Evolutionary conservation across 2,797 vertebrate species (phyloP).

Genomic region (Intellagama lesueurii): DNA sequence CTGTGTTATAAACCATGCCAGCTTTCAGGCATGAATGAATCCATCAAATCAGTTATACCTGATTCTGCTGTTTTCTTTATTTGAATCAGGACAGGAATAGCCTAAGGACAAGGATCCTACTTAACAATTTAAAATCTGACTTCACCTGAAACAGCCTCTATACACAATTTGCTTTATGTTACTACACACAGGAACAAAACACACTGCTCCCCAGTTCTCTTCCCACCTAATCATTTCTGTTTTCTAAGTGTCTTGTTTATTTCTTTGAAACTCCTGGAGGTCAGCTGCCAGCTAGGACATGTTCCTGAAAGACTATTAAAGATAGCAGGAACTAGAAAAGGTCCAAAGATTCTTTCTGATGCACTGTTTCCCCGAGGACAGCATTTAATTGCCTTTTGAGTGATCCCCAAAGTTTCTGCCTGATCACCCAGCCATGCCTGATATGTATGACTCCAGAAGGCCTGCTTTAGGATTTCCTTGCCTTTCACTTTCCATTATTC

Average conservation of each 20-base stretch:
- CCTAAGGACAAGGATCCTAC: background rate
- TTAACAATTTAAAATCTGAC: background rate
- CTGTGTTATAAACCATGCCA: background rate
- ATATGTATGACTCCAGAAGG: conserved; percentile 45
- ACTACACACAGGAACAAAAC: fast-evolving
- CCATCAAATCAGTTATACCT: background rate
- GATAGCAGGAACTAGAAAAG: conserved; percentile 45
- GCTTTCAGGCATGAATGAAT: conserved; percentile 1
- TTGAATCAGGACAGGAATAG: background rate
- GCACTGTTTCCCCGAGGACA: conserved; percentile 49
- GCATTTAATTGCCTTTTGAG: conserved; percentile 67
- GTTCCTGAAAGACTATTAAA: conserved; percentile 50
- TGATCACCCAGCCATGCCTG: conserved; percentile 49
- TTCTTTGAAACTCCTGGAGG: conserved; percentile 23
- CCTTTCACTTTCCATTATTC: conserved; percentile 69
- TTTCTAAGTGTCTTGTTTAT: background rate
- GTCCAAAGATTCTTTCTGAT: conserved; percentile 33
- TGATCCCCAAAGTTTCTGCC: conserved; percentile 39
- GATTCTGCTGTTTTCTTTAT: background rate
- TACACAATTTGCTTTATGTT: background rate
- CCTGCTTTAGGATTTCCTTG: conserved; percentile 61
- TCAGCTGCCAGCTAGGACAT: conserved; percentile 27
- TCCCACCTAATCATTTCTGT: fast-evolving
- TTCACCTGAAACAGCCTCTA: fast-evolving
- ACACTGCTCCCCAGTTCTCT: background rate